These are phyloP conservation scores for Macquaria ambigua DNA, from an alignment of 2,113 vertebrate species.

Conservation along the genomic window DNA sequence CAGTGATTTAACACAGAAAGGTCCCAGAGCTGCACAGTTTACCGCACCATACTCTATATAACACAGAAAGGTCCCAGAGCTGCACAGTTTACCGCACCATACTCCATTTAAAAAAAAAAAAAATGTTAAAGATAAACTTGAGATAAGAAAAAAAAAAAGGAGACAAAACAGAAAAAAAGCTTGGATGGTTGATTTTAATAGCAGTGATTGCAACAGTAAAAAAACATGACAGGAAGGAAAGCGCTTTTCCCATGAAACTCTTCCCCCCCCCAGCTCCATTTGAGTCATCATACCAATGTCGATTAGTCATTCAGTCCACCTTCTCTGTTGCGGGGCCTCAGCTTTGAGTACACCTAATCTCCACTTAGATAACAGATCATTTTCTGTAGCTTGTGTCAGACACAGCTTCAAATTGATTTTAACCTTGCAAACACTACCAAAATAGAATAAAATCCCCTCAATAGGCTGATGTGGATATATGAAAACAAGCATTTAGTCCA, in stretches of 20 bases:
- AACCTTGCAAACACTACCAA: slow-evolving; percentile 27
- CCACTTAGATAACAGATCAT: slow-evolving; percentile 59
- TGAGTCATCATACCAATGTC: slow-evolving; percentile 70
- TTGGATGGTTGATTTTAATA: neutral
- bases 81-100: slow-evolving; percentile 13
- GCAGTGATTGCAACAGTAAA: neutral
- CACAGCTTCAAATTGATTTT: slow-evolving; percentile 30
- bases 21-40: slow-evolving; percentile 31
- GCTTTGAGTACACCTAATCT: slow-evolving; percentile 65
- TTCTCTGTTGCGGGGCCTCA: slow-evolving; percentile 53
- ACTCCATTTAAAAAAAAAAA: too few species aligned
- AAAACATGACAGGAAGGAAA: slow-evolving; percentile 37
- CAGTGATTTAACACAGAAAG: slow-evolving; percentile 52
- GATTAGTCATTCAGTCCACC: slow-evolving; percentile 67
- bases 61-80: slow-evolving; percentile 43
- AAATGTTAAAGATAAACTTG: neutral
- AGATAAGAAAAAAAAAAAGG: slow-evolving; percentile 14
- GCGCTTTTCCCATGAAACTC: neutral
- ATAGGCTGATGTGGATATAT: neutral
- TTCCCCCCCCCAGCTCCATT: slow-evolving; percentile 8
- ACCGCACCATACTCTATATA: neutral
- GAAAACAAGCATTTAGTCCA: slow-evolving; percentile 6
- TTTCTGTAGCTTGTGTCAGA: slow-evolving; percentile 27
- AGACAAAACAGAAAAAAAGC: neutral
- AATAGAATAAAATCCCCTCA: slow-evolving; percentile 5